A percentile compares a stretch with the other conserved stretches of the same genome.
Evolutionary conservation across 2,113 vertebrate genomes (phyloP).

Genomic region (Nothocercus nigrocapillus): DNA sequence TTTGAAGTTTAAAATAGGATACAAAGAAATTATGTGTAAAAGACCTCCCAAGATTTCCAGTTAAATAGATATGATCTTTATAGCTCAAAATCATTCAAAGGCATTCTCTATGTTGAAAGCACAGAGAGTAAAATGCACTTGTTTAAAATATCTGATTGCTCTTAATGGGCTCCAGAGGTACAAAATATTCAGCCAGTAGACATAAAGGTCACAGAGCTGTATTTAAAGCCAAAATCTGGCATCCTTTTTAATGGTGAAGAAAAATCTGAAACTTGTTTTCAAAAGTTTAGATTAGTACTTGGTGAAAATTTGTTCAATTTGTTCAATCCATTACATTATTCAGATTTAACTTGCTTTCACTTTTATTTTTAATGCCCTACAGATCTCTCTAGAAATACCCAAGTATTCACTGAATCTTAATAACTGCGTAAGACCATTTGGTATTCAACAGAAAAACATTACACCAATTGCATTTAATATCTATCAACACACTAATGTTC

Average conservation of each 20-base stretch:
- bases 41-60: background rate
- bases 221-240: background rate
- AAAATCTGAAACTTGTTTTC: background rate
- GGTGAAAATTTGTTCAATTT: too few relatives aligned
- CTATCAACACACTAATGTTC: background rate
- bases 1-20: background rate
- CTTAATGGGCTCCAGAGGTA: too few relatives aligned
- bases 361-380: background rate
- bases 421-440: background rate
- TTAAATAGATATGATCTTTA: background rate
- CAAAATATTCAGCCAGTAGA: background rate
- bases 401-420: background rate
- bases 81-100: background rate
- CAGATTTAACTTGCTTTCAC: background rate
- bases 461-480: background rate
- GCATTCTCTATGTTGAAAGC: background rate
- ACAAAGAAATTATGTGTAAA: conserved; percentile 2
- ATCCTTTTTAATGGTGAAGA: background rate
- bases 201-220: background rate
- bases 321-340: background rate
- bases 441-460: background rate
- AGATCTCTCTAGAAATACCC: background rate
- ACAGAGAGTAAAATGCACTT: background rate
- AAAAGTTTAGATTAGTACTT: background rate
- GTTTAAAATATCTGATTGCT: background rate